Evolutionary conservation across 53 echinoderm and acorn worm genomes (phyloP).

Genomic region (Echinometra lucunter): DNA sequence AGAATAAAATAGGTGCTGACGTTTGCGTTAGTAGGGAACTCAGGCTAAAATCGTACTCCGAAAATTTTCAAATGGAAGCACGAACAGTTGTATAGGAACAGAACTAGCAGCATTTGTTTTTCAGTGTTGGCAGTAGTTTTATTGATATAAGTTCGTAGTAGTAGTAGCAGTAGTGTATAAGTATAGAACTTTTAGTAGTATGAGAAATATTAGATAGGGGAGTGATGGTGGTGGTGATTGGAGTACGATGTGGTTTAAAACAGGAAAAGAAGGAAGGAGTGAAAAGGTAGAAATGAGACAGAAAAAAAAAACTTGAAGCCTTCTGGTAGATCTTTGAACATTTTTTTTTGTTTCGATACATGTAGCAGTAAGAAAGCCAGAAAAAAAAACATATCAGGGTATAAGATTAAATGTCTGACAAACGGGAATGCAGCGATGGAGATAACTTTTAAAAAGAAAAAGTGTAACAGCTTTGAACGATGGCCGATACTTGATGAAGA

Average conservation of each 20-base stretch:
- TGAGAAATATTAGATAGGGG: no score
- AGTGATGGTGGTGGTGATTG: no score
- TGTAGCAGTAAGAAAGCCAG: background rate
- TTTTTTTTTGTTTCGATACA: background rate
- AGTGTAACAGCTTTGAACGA: slow-evolving; percentile 29
- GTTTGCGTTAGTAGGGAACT: no score
- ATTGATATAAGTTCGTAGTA: background rate
- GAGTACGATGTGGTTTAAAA: no score
- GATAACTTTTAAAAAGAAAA: background rate
- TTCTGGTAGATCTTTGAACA: background rate
- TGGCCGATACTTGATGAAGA: slow-evolving; percentile 8
- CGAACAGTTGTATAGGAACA: no score
- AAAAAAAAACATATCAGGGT: background rate
- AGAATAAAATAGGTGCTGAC: no score
- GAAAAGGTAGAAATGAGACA: background rate
- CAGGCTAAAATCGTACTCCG: no score
- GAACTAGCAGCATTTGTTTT: background rate
- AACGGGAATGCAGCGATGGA: background rate
- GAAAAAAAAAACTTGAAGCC: background rate
- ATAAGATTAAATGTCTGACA: background rate
- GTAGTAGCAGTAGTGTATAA: slow-evolving; percentile 19
- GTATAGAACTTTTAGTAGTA: no score
- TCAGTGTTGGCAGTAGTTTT: background rate
- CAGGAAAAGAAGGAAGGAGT: no score
- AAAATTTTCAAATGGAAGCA: no score